Percentiles rank a stretch among this genome's conserved stretches.
Conservation (phyloP, 2,888 invertebrate genomes). For the Seira ritae region DNA sequence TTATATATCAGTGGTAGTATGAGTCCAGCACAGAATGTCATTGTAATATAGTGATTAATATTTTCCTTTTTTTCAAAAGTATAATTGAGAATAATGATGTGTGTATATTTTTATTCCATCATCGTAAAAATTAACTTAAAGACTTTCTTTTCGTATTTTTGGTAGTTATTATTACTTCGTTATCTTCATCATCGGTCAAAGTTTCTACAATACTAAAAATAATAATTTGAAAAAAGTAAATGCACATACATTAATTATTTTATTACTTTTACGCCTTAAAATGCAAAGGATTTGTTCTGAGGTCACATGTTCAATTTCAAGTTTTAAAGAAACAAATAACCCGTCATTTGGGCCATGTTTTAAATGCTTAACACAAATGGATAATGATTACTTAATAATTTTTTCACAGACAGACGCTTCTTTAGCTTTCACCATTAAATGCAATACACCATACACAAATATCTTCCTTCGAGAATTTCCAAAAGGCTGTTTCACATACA, state of each 20-base stretch:
- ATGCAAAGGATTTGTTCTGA: constrained; percentile 7
- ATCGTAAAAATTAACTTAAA: constrained; percentile 1
- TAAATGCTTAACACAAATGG: too few species aligned
- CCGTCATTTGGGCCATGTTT: too few species aligned
- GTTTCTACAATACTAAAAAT: neutral
- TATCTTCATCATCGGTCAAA: constrained; percentile 3
- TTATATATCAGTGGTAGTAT: constrained; percentile 28
- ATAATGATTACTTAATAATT: too few species aligned
- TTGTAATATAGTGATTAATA: neutral
- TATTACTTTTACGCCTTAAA: neutral
- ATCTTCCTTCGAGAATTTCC: too few species aligned
- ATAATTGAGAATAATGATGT: neutral
- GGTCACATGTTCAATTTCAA: constrained; percentile 1
- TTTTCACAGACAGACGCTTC: too few species aligned
- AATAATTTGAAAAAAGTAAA: neutral
- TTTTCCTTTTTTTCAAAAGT: neutral
- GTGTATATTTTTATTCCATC: neutral
- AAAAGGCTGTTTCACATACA: too few species aligned
- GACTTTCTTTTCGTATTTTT: constrained; percentile 9
- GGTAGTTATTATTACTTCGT: constrained; percentile 6
- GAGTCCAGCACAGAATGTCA: constrained; percentile 53
- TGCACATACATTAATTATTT: neutral
- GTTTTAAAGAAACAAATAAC: neutral
- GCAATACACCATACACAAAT: too few species aligned
- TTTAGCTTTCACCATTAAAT: too few species aligned